phyloP scores from a whole-genome alignment of 2,113 vertebrate species.

The Hyperopisus bebe region DNA sequence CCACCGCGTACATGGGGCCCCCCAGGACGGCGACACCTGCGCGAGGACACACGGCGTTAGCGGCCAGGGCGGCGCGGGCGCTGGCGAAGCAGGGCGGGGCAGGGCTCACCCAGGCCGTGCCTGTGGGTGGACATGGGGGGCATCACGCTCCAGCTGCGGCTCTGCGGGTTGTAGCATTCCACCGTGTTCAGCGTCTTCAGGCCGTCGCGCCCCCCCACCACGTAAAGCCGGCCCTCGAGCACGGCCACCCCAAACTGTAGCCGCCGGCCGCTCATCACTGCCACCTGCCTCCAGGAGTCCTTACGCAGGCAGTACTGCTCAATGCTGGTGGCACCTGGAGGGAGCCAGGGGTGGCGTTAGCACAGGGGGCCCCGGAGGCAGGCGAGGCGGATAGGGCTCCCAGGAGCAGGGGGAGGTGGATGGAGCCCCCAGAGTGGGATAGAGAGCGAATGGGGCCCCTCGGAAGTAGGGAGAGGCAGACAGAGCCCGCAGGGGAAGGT shows the following conservation, averaged over 20 bases:
- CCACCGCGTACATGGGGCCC: constrained; percentile 96
- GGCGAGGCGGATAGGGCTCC: neutral
- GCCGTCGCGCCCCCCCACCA: constrained; percentile 92
- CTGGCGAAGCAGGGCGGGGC: neutral
- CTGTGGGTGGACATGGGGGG: constrained; percentile 96
- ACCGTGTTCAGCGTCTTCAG: constrained; percentile 95
- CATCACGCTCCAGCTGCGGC: constrained; percentile 94
- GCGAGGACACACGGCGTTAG: neutral
- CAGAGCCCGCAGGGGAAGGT: too few species aligned
- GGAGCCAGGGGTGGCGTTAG: neutral
- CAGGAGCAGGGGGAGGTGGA: neutral
- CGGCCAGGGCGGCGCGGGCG: too few species aligned
- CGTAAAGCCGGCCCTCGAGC: constrained; percentile 84
- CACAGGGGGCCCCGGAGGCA: neutral
- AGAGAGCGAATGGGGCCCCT: too few species aligned
- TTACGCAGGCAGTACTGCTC: constrained; percentile 93
- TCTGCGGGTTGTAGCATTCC: constrained; percentile 93
- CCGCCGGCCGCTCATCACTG: constrained; percentile 91
- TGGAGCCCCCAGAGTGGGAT: too few species aligned
- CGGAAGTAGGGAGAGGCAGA: neutral
- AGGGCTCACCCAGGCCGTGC: constrained; percentile 79
- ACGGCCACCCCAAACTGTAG: constrained; percentile 93
- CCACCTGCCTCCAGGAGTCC: constrained; percentile 89
- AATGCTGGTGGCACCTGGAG: constrained; percentile 87
- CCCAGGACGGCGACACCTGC: constrained; percentile 89